A percentile compares a stretch with the other conserved stretches of the same genome.
phyloP scores from a whole-genome alignment of 2,113 vertebrate genomes.

The Columbina picui region DNA sequence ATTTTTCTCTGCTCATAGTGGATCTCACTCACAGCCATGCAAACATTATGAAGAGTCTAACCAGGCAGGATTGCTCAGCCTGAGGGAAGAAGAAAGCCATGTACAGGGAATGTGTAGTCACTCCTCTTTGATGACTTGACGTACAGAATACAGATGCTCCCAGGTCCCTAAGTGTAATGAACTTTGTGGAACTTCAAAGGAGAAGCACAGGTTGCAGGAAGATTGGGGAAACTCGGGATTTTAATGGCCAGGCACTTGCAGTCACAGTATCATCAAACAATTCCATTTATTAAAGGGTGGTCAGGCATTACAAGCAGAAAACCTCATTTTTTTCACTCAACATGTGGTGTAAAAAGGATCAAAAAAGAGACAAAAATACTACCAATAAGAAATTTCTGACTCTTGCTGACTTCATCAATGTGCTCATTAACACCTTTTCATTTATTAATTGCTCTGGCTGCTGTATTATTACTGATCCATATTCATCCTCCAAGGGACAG shows the following conservation, averaged over 20 bases:
- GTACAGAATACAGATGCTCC: neutral
- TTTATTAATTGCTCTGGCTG: slow-evolving; percentile 53
- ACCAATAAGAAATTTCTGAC: neutral
- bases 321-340: neutral
- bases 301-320: neutral
- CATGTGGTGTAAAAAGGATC: neutral
- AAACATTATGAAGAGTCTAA: neutral
- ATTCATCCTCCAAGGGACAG: slow-evolving; percentile 34
- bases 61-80: neutral
- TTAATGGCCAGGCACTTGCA: neutral
- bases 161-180: neutral
- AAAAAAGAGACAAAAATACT: slow-evolving; percentile 9
- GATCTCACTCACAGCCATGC: neutral
- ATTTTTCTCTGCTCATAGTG: neutral
- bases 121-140: neutral
- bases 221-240: neutral
- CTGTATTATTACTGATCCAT: slow-evolving; percentile 43
- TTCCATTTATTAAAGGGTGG: neutral
- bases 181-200: neutral
- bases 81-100: neutral
- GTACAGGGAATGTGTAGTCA: neutral
- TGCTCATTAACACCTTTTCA: neutral
- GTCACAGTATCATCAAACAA: neutral
- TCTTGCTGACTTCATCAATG: slow-evolving; percentile 33
- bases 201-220: neutral